These are phyloP conservation scores for Paedocypris micromegethes DNA, from an alignment of 2,797 vertebrate species.

Conservation along the genomic window DNA sequence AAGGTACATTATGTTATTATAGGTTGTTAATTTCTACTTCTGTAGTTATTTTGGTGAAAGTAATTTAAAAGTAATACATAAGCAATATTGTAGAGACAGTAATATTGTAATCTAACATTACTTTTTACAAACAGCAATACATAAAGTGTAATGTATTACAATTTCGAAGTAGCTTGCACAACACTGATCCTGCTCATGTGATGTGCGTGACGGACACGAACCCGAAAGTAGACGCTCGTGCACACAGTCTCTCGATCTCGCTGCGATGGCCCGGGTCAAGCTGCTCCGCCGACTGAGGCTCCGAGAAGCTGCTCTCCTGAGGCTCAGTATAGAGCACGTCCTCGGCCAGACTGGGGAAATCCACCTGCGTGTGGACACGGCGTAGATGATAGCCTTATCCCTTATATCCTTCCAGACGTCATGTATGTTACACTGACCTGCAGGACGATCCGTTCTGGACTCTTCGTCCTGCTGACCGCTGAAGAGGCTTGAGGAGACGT, in stretches of 20 bases:
- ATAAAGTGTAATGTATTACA: no score
- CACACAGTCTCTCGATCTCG: constrained; percentile 80
- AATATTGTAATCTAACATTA: no score
- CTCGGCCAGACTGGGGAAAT: constrained; percentile 78
- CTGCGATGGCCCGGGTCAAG: constrained; percentile 75
- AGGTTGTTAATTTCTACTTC: no score
- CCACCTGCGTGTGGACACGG: constrained; percentile 69
- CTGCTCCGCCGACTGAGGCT: constrained; percentile 70
- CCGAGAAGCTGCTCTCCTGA: constrained; percentile 62
- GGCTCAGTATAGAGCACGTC: constrained; percentile 83
- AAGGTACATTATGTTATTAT: no score
- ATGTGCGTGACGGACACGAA: constrained; percentile 52
- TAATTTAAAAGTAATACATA: no score
- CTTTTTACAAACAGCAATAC: no score
- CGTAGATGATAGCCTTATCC: no score
- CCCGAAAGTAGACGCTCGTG: constrained; percentile 81
- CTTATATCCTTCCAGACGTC: no score
- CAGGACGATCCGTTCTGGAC: constrained; percentile 79
- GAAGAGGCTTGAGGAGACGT: constrained; percentile 65
- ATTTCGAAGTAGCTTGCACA: no score
- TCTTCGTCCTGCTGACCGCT: constrained; percentile 67
- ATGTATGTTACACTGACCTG: constrained; percentile 66
- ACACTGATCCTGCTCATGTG: no score
- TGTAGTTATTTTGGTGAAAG: no score
- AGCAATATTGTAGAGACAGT: no score